Base-by-base conservation (phyloP, 2,888 invertebrate species). In the Dioctria rufipes region DNA sequence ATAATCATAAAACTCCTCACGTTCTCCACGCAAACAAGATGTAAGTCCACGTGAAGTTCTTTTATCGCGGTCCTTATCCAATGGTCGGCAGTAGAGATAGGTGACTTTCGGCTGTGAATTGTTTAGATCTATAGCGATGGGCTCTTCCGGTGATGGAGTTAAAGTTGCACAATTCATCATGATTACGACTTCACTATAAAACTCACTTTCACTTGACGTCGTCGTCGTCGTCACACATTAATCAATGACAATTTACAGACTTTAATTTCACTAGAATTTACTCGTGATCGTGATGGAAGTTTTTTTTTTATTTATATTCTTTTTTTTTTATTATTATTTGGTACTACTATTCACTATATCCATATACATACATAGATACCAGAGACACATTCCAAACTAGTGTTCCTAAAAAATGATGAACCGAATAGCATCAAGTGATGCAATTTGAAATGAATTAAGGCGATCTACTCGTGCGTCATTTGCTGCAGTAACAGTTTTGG, bases 91-190 rank as follows among this genome's bases (percentile, higher is more conserved):
- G 78, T 87, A 86, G 65, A 86, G 83, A 80, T 86, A 85, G 42
- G 85, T 82, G 69, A 84, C 60, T 43, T 61, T 86, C 65, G 87
- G 86, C 69, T 87, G 85, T 58, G 81, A 80, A 80, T 73, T 54
- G 77, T 79, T 78, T 83, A 69, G 82, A 81, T 79, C 83, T 82
- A 81, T 85, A 25, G 25, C 25, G 25, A 25, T 25, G 85, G 83
- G 54, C 5, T 88, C 87, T 83, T 87, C 88, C 5, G 71, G 9
- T 80, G 85, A 83, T 54, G 87, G 84, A 75, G 87, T 86, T 84
- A 88, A 85, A 80, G 88, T 88, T 82, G 88, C 88, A 85, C 89
- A 89, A 85, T 89, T 89, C 89, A 89, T 89, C 80, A 83, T 84
- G 49, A 63, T 54, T 67, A 25, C 25, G 25, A 25, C 25, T 25